Base-by-base conservation (phyloP, 1,140 invertebrate genomes). In the Vanessa tameamea region DNA sequence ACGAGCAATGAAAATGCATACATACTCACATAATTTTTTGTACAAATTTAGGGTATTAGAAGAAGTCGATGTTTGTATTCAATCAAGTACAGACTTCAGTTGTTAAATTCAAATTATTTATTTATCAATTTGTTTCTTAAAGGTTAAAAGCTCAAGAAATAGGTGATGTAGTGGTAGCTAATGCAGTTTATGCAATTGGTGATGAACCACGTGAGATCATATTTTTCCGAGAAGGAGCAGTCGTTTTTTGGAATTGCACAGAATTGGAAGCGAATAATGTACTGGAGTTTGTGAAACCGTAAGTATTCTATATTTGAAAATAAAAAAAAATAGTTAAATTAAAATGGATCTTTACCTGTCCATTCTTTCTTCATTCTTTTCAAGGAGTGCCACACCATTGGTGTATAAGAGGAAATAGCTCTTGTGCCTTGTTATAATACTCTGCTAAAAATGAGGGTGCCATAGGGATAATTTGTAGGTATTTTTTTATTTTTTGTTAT, bases 241-340 rank as follows among this genome's bases (percentile, higher is more conserved):
- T 98, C 15, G 97, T 99, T 0, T 96, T 99, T 89, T 99, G 98
- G 98, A 99, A 99, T 93, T 95, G 98, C 73, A 94, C 95, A 31
- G 96, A 98, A 75, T 82, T 97, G 64, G 98, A 99, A 86, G 94
- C 95, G 61, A 94, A 94, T 70, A 97, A 96, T 93, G 92, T 98
- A 4, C 87, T 98, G 9, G 92, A 94, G 55, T 97, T 98, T 90
- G 83, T 97, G 57, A 95, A 93, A 72, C 78, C 86, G 81, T 89
- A 86, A 86, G 85, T 71, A 50, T 20, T 7, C 4, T 20, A 20
- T 20, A 20, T 20, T 20, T 20, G 20, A 31, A 31, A 4, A 1
- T 6, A 1, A 1, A 31, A 31, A 31, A 31, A 31, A 31, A 1
- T 1, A 0, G 2, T 31, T 31, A 4, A 31, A 31, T 31, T 31